These are phyloP conservation scores for Empidonax traillii DNA, from an alignment of 2,113 vertebrate species.

Conservation along the genomic window DNA sequence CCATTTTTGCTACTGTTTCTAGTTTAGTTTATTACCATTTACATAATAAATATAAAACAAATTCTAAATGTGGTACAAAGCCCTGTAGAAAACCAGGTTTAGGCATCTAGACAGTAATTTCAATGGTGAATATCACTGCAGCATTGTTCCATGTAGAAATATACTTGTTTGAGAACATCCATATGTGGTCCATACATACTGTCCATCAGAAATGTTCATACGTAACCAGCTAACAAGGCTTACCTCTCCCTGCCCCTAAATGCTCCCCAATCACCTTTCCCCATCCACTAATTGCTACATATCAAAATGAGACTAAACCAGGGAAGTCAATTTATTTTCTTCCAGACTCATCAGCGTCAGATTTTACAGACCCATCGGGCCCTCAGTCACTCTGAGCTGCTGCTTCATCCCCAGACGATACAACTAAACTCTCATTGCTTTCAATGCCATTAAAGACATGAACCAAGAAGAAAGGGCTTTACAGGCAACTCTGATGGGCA, in stretches of 20 bases:
- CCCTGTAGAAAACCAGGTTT: background rate
- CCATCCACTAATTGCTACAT: background rate
- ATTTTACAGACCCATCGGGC: background rate
- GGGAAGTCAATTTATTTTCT: background rate
- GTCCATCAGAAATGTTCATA: background rate
- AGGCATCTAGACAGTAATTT: background rate
- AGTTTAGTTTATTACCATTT: background rate
- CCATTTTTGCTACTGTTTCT: background rate
- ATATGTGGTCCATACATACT: fast-evolving
- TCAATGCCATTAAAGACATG: fast-evolving
- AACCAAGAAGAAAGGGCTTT: background rate
- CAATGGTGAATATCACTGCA: background rate
- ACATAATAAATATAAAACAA: background rate
- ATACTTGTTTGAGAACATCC: background rate
- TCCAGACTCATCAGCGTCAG: background rate
- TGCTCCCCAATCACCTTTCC: background rate
- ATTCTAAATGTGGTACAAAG: background rate
- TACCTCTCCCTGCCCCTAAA: background rate
- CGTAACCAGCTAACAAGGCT: background rate
- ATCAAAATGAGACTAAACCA: background rate
- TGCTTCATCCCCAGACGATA: background rate
- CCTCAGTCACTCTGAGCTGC: background rate
- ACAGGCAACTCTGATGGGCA: background rate
- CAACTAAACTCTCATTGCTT: background rate
- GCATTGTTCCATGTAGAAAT: background rate